phyloP scores from a whole-genome alignment of 2,888 invertebrate species.

The Andricus quercusramuli region DNA sequence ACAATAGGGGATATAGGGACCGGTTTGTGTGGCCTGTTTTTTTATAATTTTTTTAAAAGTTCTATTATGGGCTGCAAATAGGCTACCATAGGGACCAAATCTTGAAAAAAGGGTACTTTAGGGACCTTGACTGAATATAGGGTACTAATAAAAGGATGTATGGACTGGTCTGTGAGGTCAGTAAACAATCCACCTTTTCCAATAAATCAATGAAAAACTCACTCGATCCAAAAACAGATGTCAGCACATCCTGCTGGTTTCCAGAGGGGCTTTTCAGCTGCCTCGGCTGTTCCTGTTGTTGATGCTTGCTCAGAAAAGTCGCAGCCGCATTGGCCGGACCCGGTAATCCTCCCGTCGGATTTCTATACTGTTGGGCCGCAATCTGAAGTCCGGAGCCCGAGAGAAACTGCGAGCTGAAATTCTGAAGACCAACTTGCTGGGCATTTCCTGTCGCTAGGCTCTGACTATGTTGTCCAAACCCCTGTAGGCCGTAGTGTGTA shows the following conservation, averaged over 20 bases:
- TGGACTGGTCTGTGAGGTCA: too few relatives aligned
- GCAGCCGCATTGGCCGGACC: slow-evolving; percentile 74
- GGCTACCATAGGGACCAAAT: too few relatives aligned
- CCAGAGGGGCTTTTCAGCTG: slow-evolving; percentile 77
- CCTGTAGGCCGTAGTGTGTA: slow-evolving; percentile 77
- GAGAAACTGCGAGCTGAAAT: slow-evolving; percentile 81
- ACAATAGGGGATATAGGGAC: too few relatives aligned
- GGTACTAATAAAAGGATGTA: too few relatives aligned
- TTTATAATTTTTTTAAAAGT: too few relatives aligned
- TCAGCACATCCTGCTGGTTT: slow-evolving; percentile 79
- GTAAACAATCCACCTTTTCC: not conserved
- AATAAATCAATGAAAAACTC: slow-evolving; percentile 58
- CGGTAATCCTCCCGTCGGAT: slow-evolving; percentile 79
- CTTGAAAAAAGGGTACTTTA: too few relatives aligned
- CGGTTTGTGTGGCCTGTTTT: too few relatives aligned
- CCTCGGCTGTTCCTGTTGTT: slow-evolving; percentile 75
- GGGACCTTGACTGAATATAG: too few relatives aligned
- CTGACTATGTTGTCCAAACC: slow-evolving; percentile 78
- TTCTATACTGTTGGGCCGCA: slow-evolving; percentile 84
- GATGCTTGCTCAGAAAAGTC: slow-evolving; percentile 75
- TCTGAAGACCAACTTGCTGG: slow-evolving; percentile 79
- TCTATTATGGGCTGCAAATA: too few relatives aligned
- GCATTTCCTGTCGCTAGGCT: slow-evolving; percentile 76
- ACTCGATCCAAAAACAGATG: slow-evolving; percentile 82
- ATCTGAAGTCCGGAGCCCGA: slow-evolving; percentile 83